These are phyloP conservation scores for Cydia fagiglandana DNA, from an alignment of 1,140 invertebrate species.

Conservation along the genomic window DNA sequence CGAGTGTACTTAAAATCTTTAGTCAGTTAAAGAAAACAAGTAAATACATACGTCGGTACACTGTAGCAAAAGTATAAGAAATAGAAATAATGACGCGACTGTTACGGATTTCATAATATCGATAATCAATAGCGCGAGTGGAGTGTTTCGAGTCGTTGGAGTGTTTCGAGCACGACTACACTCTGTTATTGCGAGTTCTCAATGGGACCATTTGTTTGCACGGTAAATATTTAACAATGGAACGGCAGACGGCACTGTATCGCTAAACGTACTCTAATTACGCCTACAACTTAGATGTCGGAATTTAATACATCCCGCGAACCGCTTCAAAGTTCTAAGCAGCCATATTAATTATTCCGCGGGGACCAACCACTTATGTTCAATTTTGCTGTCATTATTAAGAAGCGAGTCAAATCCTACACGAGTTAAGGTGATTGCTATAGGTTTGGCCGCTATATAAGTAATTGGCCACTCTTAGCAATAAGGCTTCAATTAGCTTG, in stretches of 20 bases:
- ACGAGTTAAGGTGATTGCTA: not conserved
- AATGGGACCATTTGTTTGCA: conserved; percentile 14
- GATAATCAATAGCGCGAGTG: not conserved
- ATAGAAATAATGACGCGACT: not conserved
- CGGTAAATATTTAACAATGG: conserved; percentile 29
- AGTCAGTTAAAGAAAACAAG: not conserved
- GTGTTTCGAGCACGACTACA: conserved; percentile 22
- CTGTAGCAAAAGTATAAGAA: not conserved
- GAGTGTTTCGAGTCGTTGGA: conserved; percentile 12
- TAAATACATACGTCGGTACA: not conserved
- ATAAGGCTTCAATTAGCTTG: too few species aligned
- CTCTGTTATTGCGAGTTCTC: conserved; percentile 20
- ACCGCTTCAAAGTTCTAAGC: conserved; percentile 31
- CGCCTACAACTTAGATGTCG: conserved; percentile 4
- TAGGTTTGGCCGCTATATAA: too few species aligned
- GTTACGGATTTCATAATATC: conserved; percentile 24
- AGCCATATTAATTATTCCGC: conserved; percentile 13
- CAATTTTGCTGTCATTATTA: conserved; percentile 1
- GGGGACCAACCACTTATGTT: not conserved
- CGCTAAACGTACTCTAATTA: conserved; percentile 25
- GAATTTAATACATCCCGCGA: conserved; percentile 24
- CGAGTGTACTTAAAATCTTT: not conserved
- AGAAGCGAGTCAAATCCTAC: not conserved
- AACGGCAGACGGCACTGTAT: conserved; percentile 19
- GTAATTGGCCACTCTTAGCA: too few species aligned